Conservation (phyloP, 2,797 vertebrate genomes). For the Hypotaenidia okinawae region DNA sequence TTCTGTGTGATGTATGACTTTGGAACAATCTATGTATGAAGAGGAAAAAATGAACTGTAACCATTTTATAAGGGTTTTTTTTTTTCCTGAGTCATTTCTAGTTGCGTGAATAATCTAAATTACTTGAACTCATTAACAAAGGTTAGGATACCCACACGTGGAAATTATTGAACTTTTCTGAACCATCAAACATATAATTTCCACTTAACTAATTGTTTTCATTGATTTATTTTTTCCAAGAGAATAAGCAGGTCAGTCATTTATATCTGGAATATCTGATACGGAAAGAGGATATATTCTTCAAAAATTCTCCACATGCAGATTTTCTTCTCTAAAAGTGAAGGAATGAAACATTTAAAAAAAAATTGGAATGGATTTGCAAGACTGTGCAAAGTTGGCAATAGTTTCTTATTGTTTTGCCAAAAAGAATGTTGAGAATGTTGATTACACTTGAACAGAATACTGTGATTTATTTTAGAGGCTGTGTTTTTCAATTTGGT, state of each 20-base stretch:
- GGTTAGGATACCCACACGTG: not conserved
- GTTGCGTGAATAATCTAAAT: not conserved
- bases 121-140: not conserved
- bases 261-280: not conserved
- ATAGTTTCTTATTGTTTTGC: not conserved
- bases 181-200: not conserved
- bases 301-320: not conserved
- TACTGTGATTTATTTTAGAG: conserved; percentile 30
- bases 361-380: not conserved
- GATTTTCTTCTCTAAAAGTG: not conserved
- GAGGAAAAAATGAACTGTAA: not conserved
- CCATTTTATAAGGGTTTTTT: not conserved
- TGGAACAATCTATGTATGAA: not conserved
- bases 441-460: not conserved
- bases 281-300: not conserved
- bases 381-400: not conserved
- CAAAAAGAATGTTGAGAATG: conserved; percentile 1
- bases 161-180: not conserved
- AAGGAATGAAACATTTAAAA: not conserved
- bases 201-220: conserved; percentile 9
- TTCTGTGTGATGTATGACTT: not conserved
- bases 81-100: not conserved
- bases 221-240: not conserved
- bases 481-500: conserved; percentile 18
- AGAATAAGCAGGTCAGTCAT: not conserved